Percentiles rank a stretch among this genome's conserved stretches.
phyloP scores from a whole-genome alignment of 37 sponge, comb jelly and placozoan genomes.

The Mnemiopsis leidyi region DNA sequence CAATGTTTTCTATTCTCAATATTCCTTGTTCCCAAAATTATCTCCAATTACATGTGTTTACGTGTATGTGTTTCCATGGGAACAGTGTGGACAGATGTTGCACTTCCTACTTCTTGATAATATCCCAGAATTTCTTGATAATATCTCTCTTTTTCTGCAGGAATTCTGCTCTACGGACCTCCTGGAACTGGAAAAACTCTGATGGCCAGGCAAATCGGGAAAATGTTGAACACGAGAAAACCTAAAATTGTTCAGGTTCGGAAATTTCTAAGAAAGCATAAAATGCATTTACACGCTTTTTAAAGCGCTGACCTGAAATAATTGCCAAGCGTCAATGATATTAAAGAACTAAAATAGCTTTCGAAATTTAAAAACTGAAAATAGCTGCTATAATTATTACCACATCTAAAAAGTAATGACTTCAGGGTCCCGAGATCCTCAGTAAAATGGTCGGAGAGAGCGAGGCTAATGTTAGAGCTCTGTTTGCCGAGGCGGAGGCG shows the following conservation, averaged over 20 bases:
- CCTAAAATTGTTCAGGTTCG: slow-evolving; percentile 92
- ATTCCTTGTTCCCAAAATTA: no score
- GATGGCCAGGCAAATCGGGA: slow-evolving; percentile 99
- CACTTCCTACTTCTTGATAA: no score
- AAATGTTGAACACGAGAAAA: slow-evolving; percentile 94
- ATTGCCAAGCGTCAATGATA: no score
- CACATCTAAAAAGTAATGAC: no score
- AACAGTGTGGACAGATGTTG: neutral
- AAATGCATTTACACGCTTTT: neutral
- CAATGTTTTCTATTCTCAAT: no score
- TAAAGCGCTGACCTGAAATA: no score
- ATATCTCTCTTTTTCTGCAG: no score
- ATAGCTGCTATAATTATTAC: no score
- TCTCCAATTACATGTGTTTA: neutral
- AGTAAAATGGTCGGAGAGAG: slow-evolving; percentile 99
- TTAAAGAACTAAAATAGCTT: no score
- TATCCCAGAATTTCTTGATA: no score
- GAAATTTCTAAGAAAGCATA: no score
- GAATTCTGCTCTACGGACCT: slow-evolving; percentile 87
- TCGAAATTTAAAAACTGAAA: no score
- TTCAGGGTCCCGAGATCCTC: slow-evolving; percentile 78
- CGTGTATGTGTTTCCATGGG: neutral
- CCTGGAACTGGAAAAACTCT: slow-evolving; percentile 98
- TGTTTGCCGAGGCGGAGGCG: slow-evolving; percentile 95
- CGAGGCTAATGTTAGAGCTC: slow-evolving; percentile 87